Evolutionary conservation across 2,113 vertebrate species (phyloP).

Genomic region (Triplophysa tibetana): DNA sequence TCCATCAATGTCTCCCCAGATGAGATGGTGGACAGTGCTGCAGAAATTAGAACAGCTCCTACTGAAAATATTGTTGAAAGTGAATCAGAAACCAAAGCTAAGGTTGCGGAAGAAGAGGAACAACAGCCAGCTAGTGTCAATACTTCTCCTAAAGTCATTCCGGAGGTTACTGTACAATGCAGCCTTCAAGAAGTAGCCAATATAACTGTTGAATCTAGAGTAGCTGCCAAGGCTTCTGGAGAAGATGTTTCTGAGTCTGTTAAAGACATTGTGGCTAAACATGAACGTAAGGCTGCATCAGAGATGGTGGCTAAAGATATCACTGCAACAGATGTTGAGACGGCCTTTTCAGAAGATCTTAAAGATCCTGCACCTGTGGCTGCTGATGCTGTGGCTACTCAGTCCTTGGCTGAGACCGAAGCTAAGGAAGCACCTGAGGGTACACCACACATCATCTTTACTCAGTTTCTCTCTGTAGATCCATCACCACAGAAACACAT

Average conservation of each 20-base stretch:
- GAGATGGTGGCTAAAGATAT: background rate
- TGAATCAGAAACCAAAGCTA: conserved; percentile 1
- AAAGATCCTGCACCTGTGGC: conserved; percentile 48
- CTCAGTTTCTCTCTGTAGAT: conserved; percentile 50
- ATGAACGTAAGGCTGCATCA: conserved; percentile 30
- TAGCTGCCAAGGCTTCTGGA: background rate
- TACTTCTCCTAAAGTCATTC: background rate
- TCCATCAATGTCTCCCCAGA: background rate
- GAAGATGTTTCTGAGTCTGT: background rate
- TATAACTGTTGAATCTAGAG: background rate
- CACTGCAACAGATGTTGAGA: conserved; percentile 32
- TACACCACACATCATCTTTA: conserved; percentile 65
- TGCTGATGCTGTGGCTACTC: conserved; percentile 46
- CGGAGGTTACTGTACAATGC: background rate
- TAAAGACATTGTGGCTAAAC: background rate
- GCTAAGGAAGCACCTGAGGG: conserved; percentile 64
- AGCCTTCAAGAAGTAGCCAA: background rate
- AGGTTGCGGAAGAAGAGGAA: background rate
- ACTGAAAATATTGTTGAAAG: conserved; percentile 34
- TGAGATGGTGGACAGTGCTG: conserved; percentile 4
- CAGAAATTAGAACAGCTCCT: conserved; percentile 34
- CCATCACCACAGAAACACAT: conserved; percentile 43
- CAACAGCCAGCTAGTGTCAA: background rate
- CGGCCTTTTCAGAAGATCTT: conserved; percentile 50
- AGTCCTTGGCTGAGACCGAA: conserved; percentile 50